phyloP scores from a whole-genome alignment of 2,888 invertebrate species.

The Drosophila austrosaltans region DNA sequence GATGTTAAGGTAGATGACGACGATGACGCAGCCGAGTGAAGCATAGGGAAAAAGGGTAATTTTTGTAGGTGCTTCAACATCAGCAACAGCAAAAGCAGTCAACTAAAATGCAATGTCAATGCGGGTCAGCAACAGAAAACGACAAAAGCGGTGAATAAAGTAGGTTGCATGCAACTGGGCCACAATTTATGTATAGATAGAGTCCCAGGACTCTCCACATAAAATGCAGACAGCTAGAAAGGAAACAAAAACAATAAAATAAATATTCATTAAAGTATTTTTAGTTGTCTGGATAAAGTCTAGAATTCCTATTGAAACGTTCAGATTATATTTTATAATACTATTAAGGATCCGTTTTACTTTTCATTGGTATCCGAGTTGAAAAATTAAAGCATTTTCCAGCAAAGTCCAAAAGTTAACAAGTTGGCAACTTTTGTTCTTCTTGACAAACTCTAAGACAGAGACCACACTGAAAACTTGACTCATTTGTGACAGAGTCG shows the following conservation, averaged over 20 bases:
- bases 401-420: no score
- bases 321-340: no score
- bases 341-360: no score
- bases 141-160: conserved; percentile 17
- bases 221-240: neutral
- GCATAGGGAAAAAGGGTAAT: neutral
- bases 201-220: conserved; percentile 3
- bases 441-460: no score
- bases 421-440: no score
- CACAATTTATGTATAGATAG: conserved; percentile 6
- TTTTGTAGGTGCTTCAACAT: conserved; percentile 7
- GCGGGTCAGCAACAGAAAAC: conserved; percentile 56
- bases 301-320: no score
- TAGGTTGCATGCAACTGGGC: conserved; percentile 13
- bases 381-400: no score
- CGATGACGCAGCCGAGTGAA: neutral
- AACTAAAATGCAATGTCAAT: conserved; percentile 60
- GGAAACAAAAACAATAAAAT: neutral
- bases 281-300: neutral
- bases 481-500: no score
- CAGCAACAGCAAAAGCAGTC: conserved; percentile 32
- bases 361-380: no score
- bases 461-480: no score
- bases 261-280: neutral
- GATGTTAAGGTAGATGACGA: conserved; percentile 11